Percentiles rank a stretch among this genome's conserved stretches.
phyloP scores from a whole-genome alignment of 53 echinoderm and acorn worm genomes.

The Zoroaster sp. region DNA sequence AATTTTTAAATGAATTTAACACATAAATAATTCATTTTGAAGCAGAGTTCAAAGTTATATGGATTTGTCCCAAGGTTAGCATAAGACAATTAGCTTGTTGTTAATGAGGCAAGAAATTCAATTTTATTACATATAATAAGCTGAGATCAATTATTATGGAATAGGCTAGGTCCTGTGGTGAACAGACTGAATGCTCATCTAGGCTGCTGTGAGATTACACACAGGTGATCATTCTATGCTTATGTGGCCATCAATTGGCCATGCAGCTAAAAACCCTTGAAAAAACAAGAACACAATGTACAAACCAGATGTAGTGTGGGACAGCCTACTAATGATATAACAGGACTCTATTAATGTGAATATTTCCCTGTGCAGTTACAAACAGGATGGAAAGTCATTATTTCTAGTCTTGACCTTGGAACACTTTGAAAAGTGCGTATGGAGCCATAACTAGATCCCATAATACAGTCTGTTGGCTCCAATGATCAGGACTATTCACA shows the following conservation, averaged over 20 bases:
- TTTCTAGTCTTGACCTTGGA: slow-evolving; percentile 52
- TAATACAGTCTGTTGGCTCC: slow-evolving; percentile 22
- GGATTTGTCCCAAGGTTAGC: background rate
- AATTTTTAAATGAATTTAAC: no score
- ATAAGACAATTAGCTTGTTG: slow-evolving; percentile 6
- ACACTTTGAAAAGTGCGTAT: slow-evolving; percentile 48
- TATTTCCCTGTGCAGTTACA: background rate
- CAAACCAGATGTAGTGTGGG: slow-evolving; percentile 39
- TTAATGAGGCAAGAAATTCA: slow-evolving; percentile 51
- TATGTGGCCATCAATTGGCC: slow-evolving; percentile 57
- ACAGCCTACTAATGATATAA: slow-evolving; percentile 14
- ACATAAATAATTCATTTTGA: no score
- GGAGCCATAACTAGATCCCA: slow-evolving; percentile 39
- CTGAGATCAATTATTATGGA: background rate
- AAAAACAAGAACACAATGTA: slow-evolving; percentile 44
- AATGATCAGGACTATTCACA: background rate
- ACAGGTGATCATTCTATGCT: slow-evolving; percentile 55
- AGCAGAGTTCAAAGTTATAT: background rate
- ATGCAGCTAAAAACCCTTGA: slow-evolving; percentile 51
- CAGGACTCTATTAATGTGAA: slow-evolving; percentile 27
- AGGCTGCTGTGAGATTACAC: slow-evolving; percentile 19
- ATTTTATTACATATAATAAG: slow-evolving; percentile 15
- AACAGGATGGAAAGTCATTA: slow-evolving; percentile 52
- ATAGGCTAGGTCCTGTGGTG: background rate
- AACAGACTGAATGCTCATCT: slow-evolving; percentile 50